Evolutionary conservation across 2,113 vertebrate species (phyloP).

Genomic region (Mobula birostris): DNA sequence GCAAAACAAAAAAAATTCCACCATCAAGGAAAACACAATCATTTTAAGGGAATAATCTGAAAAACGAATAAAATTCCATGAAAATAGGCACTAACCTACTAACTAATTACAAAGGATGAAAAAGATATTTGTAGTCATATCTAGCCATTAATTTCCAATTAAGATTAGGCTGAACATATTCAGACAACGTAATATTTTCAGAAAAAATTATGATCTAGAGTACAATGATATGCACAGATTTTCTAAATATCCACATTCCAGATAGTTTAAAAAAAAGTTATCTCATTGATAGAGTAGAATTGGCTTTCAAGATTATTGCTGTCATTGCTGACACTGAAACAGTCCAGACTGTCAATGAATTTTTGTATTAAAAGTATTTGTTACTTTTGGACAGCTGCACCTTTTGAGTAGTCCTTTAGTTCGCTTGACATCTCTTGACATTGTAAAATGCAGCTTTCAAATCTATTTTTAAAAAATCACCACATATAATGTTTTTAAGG

Average conservation of each 20-base stretch:
- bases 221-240: neutral
- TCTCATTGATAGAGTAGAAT: neutral
- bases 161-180: neutral
- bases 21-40: neutral
- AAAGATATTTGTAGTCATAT: neutral
- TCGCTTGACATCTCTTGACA: neutral
- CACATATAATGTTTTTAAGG: neutral
- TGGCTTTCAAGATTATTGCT: neutral
- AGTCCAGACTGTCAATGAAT: too few species aligned
- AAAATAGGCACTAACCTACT: neutral
- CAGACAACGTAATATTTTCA: neutral
- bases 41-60: neutral
- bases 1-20: neutral
- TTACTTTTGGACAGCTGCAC: neutral
- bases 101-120: neutral
- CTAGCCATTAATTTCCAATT: neutral
- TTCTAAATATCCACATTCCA: neutral
- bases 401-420: neutral
- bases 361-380: neutral
- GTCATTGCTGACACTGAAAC: neutral
- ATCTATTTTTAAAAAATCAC: neutral
- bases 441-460: neutral
- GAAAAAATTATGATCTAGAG: neutral
- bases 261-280: neutral
- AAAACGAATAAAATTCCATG: conserved; percentile 9